Percentiles rank a stretch among this genome's conserved stretches.
Conservation (phyloP, 2,888 invertebrate species). For the Monopis laevigella region DNA sequence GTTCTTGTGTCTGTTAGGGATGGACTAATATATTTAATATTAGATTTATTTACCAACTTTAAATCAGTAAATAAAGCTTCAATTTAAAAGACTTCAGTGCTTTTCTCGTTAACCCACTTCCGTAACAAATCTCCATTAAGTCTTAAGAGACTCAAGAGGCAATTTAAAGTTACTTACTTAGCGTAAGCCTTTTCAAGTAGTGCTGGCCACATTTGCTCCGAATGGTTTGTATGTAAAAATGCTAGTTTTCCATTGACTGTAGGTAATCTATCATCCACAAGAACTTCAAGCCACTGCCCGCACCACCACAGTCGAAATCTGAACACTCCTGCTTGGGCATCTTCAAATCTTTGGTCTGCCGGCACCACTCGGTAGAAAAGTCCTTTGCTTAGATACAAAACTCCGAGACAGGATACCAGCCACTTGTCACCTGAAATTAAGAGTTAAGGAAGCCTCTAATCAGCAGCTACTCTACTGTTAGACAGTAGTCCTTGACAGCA, state of each 20-base stretch:
- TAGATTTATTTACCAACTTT: no score
- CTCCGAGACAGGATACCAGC: conserved; percentile 89
- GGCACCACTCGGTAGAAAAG: conserved; percentile 92
- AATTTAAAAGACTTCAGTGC: no score
- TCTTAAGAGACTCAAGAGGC: no score
- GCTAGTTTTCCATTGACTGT: conserved; percentile 87
- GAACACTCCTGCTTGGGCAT: conserved; percentile 81
- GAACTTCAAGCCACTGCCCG: conserved; percentile 87
- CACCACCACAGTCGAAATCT: conserved; percentile 95
- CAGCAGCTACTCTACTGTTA: no score
- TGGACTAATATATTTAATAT: no score
- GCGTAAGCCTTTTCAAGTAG: conserved; percentile 93
- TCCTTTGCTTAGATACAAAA: conserved; percentile 85
- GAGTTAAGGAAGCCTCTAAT: no score
- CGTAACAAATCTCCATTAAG: no score
- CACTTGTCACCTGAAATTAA: conserved; percentile 80
- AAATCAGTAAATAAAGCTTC: no score
- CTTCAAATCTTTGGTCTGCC: conserved; percentile 84
- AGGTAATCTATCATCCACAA: conserved; percentile 90
- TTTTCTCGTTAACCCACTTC: no score
- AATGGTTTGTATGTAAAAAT: conserved; percentile 83
- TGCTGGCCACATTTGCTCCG: conserved; percentile 89
- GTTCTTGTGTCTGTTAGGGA: no score
- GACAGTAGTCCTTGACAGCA: no score
- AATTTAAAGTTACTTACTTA: conserved; percentile 76